Evolutionary conservation across 2,888 invertebrate genomes (phyloP), one percentile per base, ranked within the genome.

Genomic region (Nomada goodeniana): DNA sequence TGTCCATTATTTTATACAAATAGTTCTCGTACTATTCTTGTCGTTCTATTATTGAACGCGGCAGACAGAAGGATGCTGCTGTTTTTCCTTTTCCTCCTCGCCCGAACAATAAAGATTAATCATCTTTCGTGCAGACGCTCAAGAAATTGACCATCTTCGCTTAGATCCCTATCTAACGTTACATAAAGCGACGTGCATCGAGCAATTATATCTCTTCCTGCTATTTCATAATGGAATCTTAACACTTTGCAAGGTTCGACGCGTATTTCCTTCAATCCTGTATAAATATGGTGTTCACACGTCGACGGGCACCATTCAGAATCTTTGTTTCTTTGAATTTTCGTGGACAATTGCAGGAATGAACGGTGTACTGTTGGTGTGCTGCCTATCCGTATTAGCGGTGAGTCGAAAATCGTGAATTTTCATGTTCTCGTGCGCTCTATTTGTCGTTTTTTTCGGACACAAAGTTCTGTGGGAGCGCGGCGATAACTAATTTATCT

Each of bases 181-280:
- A 84, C 67, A 71, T 84, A 83, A 76, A 83, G 42, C 69, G 47
- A 72, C 63, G 52, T 76, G 52, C 23, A 18, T 36, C 5, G 61
- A 44, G 53, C 59, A 81, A 82, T 82, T 82, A 82, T 81, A 47
- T 82, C 75, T 71, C 75, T 76, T 82, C 82, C 82, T 82, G 82
- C 23, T 68, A 57, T 70, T 75, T 52, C 59, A 11, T 29, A 67
- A 55, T 72, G 60, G 9, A 23, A 71, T 71, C 53, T 44, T 59
- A 71, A 52, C 75, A 72, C 71, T 57, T 67, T n/a, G 23, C 13
- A 2, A 55, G 29, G 44, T 63, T 68, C 71, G 75, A 82, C 57
- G 65, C 65, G 29, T 70, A 63, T 61, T 47, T 44, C 3, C 65
- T 20, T 13, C 15, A 52, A 4, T 44, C 18, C 65, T 53, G 15